phyloP scores from a whole-genome alignment of 2,797 vertebrate genomes.

The Sebastes trivittatus region DNA sequence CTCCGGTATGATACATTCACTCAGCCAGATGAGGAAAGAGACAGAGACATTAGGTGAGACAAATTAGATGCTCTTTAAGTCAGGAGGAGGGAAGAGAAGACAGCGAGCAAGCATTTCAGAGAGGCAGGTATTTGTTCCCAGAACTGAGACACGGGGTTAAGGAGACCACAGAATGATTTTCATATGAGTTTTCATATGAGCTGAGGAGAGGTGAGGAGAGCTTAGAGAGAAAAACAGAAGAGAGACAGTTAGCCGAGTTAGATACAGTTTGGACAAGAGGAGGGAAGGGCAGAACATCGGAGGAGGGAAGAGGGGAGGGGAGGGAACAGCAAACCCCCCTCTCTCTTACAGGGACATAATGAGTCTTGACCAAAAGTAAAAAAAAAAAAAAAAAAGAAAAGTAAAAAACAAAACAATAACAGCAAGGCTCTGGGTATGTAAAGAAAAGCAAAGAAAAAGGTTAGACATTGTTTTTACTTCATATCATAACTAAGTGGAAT shows the following conservation, averaged over 20 bases:
- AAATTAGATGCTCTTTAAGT: constrained; percentile 23
- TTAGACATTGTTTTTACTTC: constrained; percentile 26
- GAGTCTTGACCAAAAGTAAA: constrained; percentile 16
- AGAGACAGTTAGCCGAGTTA: constrained; percentile 85
- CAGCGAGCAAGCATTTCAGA: constrained; percentile 34
- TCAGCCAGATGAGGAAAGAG: constrained; percentile 47
- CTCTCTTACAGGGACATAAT: constrained; percentile 23
- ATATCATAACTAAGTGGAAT: background rate
- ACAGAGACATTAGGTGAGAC: constrained; percentile 40
- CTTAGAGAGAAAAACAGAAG: constrained; percentile 70
- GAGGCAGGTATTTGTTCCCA: constrained; percentile 52
- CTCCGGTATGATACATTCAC: constrained; percentile 31
- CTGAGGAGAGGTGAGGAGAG: constrained; percentile 62
- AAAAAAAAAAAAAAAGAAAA: background rate
- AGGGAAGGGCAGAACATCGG: constrained; percentile 36
- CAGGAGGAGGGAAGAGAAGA: constrained; percentile 10
- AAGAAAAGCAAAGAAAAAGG: constrained; percentile 49
- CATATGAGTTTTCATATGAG: constrained; percentile 66
- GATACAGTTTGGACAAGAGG: constrained; percentile 70
- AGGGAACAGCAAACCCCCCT: constrained; percentile 22
- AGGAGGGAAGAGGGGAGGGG: constrained; percentile 2
- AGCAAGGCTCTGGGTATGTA: constrained; percentile 21
- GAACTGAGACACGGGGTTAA: constrained; percentile 37
- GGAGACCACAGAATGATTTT: constrained; percentile 65
- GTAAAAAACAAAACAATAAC: background rate